phyloP scores from a whole-genome alignment of 2,888 invertebrate genomes.

The Antheraea yamamai region DNA sequence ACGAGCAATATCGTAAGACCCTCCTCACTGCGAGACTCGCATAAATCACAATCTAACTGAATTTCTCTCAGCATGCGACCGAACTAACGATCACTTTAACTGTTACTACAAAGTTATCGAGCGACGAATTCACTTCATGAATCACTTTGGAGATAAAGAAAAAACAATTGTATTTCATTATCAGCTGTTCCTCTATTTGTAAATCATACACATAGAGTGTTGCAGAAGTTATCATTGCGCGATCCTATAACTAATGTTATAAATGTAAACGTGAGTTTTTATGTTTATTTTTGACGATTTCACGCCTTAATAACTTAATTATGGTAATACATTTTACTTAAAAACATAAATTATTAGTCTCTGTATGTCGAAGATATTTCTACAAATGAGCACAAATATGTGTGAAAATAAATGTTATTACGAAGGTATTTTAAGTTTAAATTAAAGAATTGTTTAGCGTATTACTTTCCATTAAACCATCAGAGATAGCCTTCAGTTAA shows the following conservation, averaged over 20 bases:
- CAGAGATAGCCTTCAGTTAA: not conserved
- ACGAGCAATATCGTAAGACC: not conserved
- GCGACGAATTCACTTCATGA: conserved; percentile 2
- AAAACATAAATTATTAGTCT: too few relatives aligned
- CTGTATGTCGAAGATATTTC: too few relatives aligned
- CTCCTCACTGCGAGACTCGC: not conserved
- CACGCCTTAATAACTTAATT: too few relatives aligned
- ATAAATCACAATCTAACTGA: conserved; percentile 13
- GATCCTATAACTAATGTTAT: too few relatives aligned
- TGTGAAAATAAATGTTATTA: too few relatives aligned
- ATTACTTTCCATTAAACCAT: not conserved
- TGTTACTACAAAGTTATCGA: not conserved
- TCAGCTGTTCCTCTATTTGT: not conserved
- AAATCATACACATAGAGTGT: too few relatives aligned
- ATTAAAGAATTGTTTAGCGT: not conserved
- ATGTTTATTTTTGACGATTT: too few relatives aligned
- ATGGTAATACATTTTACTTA: too few relatives aligned
- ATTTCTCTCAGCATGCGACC: conserved; percentile 5
- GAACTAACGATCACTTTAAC: conserved; percentile 12
- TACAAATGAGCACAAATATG: too few relatives aligned
- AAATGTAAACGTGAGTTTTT: too few relatives aligned
- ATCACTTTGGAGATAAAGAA: not conserved
- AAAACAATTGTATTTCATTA: not conserved
- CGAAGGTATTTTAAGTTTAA: too few relatives aligned
- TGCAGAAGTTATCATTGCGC: too few relatives aligned